phyloP scores from a whole-genome alignment of 1,140 invertebrate species.

The Phymastichus coffea region DNA sequence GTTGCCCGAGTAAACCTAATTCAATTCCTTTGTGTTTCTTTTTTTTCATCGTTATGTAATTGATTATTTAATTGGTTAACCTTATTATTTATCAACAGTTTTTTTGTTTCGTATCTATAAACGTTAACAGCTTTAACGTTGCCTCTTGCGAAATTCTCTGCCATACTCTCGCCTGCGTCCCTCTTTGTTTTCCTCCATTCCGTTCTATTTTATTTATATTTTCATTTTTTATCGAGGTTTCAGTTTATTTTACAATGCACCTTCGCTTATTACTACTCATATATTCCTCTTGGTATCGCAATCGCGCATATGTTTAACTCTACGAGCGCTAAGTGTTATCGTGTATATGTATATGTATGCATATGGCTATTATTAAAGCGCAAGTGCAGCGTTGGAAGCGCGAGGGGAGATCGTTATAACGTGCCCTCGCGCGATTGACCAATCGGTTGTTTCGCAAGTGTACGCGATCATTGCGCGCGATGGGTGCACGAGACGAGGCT shows the following conservation, averaged over 20 bases:
- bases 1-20: constrained; percentile 48
- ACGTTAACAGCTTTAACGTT: constrained; percentile 38
- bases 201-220: constrained; percentile 22
- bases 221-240: constrained; percentile 34
- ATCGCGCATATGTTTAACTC: too few species aligned
- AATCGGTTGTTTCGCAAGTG: too few species aligned
- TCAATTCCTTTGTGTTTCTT: constrained; percentile 53
- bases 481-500: too few species aligned
- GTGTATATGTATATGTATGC: constrained; percentile 31
- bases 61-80: constrained; percentile 48
- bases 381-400: neutral
- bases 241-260: constrained; percentile 41
- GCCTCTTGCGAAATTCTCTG: neutral
- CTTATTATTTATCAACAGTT: constrained; percentile 52
- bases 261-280: too few species aligned
- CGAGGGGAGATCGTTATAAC: too few species aligned
- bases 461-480: too few species aligned
- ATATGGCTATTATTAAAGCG: constrained; percentile 22
- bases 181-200: constrained; percentile 29
- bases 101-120: too few species aligned
- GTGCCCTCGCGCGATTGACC: too few species aligned
- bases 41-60: too few species aligned
- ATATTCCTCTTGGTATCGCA: too few species aligned
- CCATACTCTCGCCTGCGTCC: constrained; percentile 24
- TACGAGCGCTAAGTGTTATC: constrained; percentile 23